A percentile compares a stretch with the other conserved stretches of the same genome.
phyloP scores from a whole-genome alignment of 2,113 vertebrate species.

The Himantopus leucocephalus region DNA sequence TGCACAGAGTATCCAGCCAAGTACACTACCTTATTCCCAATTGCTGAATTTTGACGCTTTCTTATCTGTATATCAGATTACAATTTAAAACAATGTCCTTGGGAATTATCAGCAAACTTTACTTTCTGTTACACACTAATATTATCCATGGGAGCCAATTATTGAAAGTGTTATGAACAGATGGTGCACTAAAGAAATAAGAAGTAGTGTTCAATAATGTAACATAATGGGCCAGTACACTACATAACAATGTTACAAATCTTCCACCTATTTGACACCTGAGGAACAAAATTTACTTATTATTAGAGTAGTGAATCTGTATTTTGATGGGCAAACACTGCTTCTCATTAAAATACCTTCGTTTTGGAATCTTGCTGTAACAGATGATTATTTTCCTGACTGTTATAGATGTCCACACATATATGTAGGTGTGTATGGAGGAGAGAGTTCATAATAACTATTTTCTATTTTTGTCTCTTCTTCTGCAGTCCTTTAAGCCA shows the following conservation, averaged over 20 bases:
- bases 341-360: not conserved
- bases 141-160: constrained; percentile 19
- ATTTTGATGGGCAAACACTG: not conserved
- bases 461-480: not conserved
- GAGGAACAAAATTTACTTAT: not conserved
- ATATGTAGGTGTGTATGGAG: not conserved
- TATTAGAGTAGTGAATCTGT: not conserved
- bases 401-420: not conserved
- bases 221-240: not conserved
- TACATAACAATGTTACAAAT: not conserved
- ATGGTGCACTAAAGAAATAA: constrained; percentile 19
- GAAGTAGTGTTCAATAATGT: not conserved
- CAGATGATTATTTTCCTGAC: not conserved
- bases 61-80: constrained; percentile 2
- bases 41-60: not conserved
- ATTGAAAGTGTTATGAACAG: constrained; percentile 46
- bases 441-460: not conserved
- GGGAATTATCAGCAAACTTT: constrained; percentile 55
- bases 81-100: constrained; percentile 30
- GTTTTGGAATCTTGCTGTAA: not conserved
- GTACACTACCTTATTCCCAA: not conserved
- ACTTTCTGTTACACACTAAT: constrained; percentile 32
- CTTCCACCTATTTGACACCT: not conserved
- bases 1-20: not conserved
- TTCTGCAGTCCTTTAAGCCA: not conserved